These are phyloP conservation scores for Tinea pellionella DNA, from an alignment of 2,888 invertebrate species.

Conservation along the genomic window DNA sequence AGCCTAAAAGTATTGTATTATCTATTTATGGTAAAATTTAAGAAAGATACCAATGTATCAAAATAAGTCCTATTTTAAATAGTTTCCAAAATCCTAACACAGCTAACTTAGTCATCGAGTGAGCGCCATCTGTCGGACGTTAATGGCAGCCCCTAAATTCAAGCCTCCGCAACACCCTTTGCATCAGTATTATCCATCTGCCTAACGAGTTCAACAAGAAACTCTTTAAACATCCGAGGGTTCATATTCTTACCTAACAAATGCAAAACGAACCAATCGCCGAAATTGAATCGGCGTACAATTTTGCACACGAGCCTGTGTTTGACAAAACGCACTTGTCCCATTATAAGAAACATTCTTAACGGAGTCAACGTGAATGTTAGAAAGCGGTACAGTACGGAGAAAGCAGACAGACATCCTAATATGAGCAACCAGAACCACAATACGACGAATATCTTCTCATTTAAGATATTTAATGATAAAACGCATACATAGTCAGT, in stretches of 20 bases:
- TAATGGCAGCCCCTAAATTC: too few species aligned
- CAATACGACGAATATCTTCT: slow-evolving; percentile 79
- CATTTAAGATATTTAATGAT: slow-evolving; percentile 82
- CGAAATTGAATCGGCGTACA: slow-evolving; percentile 67
- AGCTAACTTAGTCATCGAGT: too few species aligned
- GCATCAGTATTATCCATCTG: slow-evolving; percentile 20
- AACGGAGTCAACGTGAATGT: slow-evolving; percentile 68
- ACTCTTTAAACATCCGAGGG: slow-evolving; percentile 73
- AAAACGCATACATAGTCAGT: slow-evolving; percentile 78
- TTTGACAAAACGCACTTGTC: slow-evolving; percentile 68
- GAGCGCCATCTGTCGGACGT: too few species aligned
- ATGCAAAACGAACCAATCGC: slow-evolving; percentile 84
- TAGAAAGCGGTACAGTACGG: slow-evolving; percentile 74
- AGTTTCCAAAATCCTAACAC: too few species aligned
- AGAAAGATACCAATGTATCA: too few species aligned
- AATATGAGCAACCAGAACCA: slow-evolving; percentile 82
- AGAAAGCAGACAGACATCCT: slow-evolving; percentile 69
- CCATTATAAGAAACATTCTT: slow-evolving; percentile 71
- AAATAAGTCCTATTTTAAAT: too few species aligned
- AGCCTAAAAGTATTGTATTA: too few species aligned
- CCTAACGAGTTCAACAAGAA: slow-evolving; percentile 65
- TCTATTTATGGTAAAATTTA: too few species aligned
- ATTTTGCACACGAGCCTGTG: slow-evolving; percentile 62
- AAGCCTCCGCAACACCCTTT: too few species aligned
- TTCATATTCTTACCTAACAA: slow-evolving; percentile 82